These are phyloP conservation scores for Calliphora vicina DNA, from an alignment of 1,140 invertebrate species.

Conservation along the genomic window DNA sequence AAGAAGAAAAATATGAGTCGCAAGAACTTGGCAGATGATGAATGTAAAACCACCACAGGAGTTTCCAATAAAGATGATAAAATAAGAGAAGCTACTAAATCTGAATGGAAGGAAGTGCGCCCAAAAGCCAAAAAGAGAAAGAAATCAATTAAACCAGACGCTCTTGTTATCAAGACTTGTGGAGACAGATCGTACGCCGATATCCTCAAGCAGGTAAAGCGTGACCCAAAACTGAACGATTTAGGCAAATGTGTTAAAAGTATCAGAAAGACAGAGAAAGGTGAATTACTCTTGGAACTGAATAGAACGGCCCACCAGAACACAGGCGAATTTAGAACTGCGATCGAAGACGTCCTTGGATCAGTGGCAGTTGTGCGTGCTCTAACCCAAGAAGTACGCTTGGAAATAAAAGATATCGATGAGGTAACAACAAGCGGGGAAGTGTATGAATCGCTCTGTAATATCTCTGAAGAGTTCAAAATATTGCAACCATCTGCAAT, in stretches of 20 bases:
- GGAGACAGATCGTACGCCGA: neutral
- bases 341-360: neutral
- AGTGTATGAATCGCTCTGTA: neutral
- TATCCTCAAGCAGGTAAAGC: neutral
- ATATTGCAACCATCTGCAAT: neutral
- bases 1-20: too few species aligned
- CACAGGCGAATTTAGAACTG: neutral
- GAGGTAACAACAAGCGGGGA: neutral
- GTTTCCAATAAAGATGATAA: too few species aligned
- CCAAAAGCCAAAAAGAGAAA: too few species aligned
- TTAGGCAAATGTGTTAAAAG: neutral
- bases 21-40: too few species aligned
- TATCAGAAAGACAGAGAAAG: neutral
- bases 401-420: neutral
- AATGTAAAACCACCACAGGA: too few species aligned
- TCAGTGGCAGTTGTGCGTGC: neutral
- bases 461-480: neutral
- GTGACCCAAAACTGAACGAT: neutral
- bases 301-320: neutral
- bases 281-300: neutral
- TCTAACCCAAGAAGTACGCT: neutral
- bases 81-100: too few species aligned
- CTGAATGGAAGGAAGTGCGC: too few species aligned
- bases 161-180: neutral
- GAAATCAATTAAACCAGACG: too few species aligned